Evolutionary conservation across 2,888 invertebrate species (phyloP).

Genomic region (Stenurella melanura): DNA sequence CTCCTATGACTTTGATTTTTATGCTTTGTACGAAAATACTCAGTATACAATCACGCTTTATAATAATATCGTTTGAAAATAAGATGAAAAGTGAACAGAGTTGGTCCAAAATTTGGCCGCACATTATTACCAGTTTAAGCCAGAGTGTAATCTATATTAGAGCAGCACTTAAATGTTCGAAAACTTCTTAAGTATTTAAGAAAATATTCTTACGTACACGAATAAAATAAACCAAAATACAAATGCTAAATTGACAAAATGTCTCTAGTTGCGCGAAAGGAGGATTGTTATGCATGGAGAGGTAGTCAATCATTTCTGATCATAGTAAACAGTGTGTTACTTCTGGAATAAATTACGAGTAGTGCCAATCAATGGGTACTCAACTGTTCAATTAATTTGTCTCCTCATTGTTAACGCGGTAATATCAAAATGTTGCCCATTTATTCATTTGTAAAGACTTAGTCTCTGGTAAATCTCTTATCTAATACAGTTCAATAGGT

Average conservation of each 20-base stretch:
- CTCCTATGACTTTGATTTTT: constrained; percentile 21
- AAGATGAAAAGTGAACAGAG: constrained; percentile 2
- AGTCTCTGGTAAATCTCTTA: too few relatives aligned
- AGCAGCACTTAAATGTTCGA: not conserved
- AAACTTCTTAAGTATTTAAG: not conserved
- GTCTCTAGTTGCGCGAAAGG: too few relatives aligned
- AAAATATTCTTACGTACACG: not conserved
- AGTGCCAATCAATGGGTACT: too few relatives aligned
- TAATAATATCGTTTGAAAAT: not conserved
- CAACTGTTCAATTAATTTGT: too few relatives aligned
- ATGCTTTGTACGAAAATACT: not conserved
- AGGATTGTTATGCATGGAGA: too few relatives aligned
- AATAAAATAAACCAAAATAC: constrained; percentile 32
- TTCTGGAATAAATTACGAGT: too few relatives aligned
- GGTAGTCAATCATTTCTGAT: too few relatives aligned
- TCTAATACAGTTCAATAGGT: too few relatives aligned
- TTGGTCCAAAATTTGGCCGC: constrained; percentile 53
- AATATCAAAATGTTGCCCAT: too few relatives aligned
- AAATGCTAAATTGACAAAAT: not conserved
- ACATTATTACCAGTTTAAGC: constrained; percentile 38
- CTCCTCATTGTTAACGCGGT: too few relatives aligned
- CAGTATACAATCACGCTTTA: not conserved
- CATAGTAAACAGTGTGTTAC: too few relatives aligned
- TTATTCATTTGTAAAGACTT: too few relatives aligned
- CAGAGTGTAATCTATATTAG: constrained; percentile 20